Percentiles rank a stretch among this genome's conserved stretches.
Conservation (phyloP, 2,797 vertebrate species). For the Gymnodraco acuticeps region DNA sequence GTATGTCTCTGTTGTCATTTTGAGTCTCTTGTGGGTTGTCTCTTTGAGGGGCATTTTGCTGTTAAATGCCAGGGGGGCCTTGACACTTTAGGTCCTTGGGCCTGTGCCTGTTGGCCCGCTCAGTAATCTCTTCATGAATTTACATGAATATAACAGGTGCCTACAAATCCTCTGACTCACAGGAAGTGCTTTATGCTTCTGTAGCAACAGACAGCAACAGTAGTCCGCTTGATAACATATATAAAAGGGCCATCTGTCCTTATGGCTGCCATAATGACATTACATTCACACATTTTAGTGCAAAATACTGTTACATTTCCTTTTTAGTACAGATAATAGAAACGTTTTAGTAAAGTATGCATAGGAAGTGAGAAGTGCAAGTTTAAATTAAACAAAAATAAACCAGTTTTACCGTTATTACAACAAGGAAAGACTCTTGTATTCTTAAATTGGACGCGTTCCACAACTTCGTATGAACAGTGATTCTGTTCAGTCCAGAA, state of each 20-base stretch:
- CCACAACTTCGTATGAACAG: background rate
- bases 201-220: background rate
- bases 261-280: background rate
- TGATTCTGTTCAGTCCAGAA: conserved; percentile 4
- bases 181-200: background rate
- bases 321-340: background rate
- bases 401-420: conserved; percentile 2
- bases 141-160: background rate
- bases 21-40: too few species aligned
- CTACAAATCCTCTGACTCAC: background rate
- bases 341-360: background rate
- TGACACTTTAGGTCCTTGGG: too few species aligned
- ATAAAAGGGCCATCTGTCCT: conserved; percentile 1
- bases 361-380: background rate
- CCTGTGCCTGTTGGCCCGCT: too few species aligned
- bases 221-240: background rate
- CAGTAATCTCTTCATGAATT: too few species aligned
- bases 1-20: too few species aligned
- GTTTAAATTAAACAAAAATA: background rate
- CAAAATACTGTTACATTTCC: too few species aligned
- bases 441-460: background rate
- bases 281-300: too few species aligned
- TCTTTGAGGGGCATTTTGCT: too few species aligned
- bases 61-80: too few species aligned
- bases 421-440: background rate